Conservation (phyloP, 2,113 vertebrate species). For the Gymnobelideus leadbeateri region DNA sequence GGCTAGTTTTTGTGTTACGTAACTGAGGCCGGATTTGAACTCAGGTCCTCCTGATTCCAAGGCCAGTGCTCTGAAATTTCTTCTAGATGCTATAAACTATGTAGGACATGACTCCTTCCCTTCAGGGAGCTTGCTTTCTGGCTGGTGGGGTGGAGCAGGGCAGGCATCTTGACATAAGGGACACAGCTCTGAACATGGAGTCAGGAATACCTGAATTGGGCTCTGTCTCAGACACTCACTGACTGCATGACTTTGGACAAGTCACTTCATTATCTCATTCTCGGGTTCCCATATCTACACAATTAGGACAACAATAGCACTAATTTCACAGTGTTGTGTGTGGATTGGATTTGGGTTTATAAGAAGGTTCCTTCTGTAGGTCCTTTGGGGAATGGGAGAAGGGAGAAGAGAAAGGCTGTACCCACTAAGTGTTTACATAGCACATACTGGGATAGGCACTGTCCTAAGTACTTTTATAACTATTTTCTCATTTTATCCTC, state of each 20-base stretch:
- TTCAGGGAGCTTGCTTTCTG: neutral
- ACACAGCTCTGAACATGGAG: neutral
- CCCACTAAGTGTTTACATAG: neutral
- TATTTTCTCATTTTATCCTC: neutral
- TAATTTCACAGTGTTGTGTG: neutral
- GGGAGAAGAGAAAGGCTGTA: neutral
- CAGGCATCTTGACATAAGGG: neutral
- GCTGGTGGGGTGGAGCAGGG: neutral
- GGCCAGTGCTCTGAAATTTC: no score
- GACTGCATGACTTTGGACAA: neutral
- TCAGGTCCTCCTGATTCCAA: no score
- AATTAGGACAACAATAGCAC: neutral
- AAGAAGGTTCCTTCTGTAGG: neutral
- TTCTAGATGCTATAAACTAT: neutral
- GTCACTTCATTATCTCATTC: neutral
- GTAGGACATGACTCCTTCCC: neutral
- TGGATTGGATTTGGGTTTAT: neutral
- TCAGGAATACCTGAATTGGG: neutral
- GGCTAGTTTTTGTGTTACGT: no score
- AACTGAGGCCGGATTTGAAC: no score
- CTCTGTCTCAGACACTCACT: neutral
- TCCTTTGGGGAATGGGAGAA: neutral
- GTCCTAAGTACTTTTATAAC: neutral
- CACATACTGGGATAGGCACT: neutral
- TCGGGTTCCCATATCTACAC: no score